Base-by-base conservation (phyloP, 1,140 invertebrate genomes). In the Aricia agestis region DNA sequence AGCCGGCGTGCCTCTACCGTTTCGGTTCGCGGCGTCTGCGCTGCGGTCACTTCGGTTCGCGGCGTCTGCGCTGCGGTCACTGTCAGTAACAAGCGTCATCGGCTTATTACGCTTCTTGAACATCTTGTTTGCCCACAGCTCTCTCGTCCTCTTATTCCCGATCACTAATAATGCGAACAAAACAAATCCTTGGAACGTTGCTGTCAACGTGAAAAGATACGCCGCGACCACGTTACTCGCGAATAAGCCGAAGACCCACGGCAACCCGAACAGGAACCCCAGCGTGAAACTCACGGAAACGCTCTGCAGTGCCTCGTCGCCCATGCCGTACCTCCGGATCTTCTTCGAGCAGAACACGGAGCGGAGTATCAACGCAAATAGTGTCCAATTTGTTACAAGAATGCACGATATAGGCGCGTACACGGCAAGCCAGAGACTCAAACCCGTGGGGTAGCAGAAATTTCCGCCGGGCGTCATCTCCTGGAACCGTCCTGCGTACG, bases 161-260 rank as follows among this genome's bases (percentile, higher is more conserved):
- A 92, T 42, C 1, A 93, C 86, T 71, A 93, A 93, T 78, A 93
- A 93, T n/a, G 93, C 41, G 75, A 93, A 93, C 42, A 93, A 73
- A 11, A 93, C 86, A 45, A 93, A 89, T 0, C 93, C 93, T 83
- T 93, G 93, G 66, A 89, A 85, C 0, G 92, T 92, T 0, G 86
- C 89, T 2, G 89, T 91, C 10, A 93, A 74, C 52, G 89, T 92
- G 74, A 93, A 93, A 5, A 93, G 74, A 72, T 93, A 93, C 2
- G 90, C 84, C n/a, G 87, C 85, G 0, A 91, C 82, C 1, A 92
- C 70, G 71, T 89, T 87, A 31, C 74, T 81, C 0, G 84, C 83
- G 41, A 93, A 86, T 0, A 93, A 71, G 31, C 91, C 92, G 71
- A 93, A 93, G 11, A 92, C 71, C 92, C 92, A 93, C 2, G 92